phyloP scores from a whole-genome alignment of 2,888 invertebrate species.

The Saturnia japonica region DNA sequence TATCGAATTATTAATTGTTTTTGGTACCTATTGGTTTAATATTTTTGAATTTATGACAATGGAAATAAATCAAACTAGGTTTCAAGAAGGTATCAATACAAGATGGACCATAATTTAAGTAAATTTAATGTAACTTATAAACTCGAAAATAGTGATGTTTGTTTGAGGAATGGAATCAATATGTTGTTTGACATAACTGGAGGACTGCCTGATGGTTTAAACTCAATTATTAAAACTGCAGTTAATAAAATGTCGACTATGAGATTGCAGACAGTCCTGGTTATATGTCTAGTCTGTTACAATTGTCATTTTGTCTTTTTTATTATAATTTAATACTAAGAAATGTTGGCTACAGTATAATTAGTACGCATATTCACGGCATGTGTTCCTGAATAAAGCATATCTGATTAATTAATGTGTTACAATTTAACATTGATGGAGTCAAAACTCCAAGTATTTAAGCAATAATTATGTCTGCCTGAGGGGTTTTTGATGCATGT shows the following conservation, averaged over 20 bases:
- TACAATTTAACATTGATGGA: constrained; percentile 45
- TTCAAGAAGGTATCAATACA: too few species aligned
- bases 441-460: constrained; percentile 41
- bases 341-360: constrained; percentile 40
- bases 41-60: too few species aligned
- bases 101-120: too few species aligned
- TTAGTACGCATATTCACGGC: constrained; percentile 47
- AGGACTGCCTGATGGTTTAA: neutral
- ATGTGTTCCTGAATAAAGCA: constrained; percentile 57
- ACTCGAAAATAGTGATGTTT: too few species aligned
- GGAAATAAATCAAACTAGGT: too few species aligned
- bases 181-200: too few species aligned
- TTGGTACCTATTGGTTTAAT: too few species aligned
- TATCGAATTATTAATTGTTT: too few species aligned
- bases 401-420: constrained; percentile 63
- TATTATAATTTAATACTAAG: constrained; percentile 53
- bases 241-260: constrained; percentile 40
- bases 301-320: constrained; percentile 63
- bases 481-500: constrained; percentile 52
- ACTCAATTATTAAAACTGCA: constrained; percentile 28
- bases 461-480: constrained; percentile 64
- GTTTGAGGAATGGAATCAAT: too few species aligned
- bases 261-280: constrained; percentile 63
- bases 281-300: constrained; percentile 69
- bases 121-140: too few species aligned